These are phyloP conservation scores for Amphipyra berbera DNA, from an alignment of 2,888 invertebrate genomes.

Conservation along the genomic window DNA sequence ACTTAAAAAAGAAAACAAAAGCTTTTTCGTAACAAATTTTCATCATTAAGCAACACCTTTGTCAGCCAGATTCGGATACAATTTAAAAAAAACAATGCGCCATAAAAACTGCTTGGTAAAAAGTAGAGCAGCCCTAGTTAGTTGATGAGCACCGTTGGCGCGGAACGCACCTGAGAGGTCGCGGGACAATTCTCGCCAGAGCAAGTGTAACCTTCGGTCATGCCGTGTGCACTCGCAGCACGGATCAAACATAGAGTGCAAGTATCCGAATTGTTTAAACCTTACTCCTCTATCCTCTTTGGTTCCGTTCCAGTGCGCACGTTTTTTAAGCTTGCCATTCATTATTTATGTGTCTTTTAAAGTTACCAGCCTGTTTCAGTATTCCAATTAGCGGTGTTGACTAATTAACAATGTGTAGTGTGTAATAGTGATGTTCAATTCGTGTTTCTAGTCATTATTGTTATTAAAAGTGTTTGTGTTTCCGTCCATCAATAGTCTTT, in stretches of 20 bases:
- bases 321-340: slow-evolving; percentile 21
- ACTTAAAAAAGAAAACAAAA: slow-evolving; percentile 64
- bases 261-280: slow-evolving; percentile 72
- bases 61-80: slow-evolving; percentile 50
- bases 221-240: slow-evolving; percentile 83
- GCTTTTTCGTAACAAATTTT: slow-evolving; percentile 73
- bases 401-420: slow-evolving; percentile 24
- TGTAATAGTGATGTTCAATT: slow-evolving; percentile 36
- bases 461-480: slow-evolving; percentile 38
- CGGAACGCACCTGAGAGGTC: slow-evolving; percentile 75
- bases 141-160: slow-evolving; percentile 79
- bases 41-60: slow-evolving; percentile 70
- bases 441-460: slow-evolving; percentile 27
- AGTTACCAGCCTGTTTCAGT: slow-evolving; percentile 8
- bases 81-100: slow-evolving; percentile 79
- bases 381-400: slow-evolving; percentile 19
- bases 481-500: slow-evolving; percentile 16
- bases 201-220: slow-evolving; percentile 75
- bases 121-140: slow-evolving; percentile 83
- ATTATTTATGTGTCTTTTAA: slow-evolving; percentile 1
- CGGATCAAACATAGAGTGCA: slow-evolving; percentile 83
- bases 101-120: slow-evolving; percentile 78
- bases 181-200: slow-evolving; percentile 61
- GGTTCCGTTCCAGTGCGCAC: background rate
- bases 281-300: slow-evolving; percentile 7